Base-by-base conservation (phyloP, 2,113 vertebrate genomes). In the Papio anubis region DNA sequence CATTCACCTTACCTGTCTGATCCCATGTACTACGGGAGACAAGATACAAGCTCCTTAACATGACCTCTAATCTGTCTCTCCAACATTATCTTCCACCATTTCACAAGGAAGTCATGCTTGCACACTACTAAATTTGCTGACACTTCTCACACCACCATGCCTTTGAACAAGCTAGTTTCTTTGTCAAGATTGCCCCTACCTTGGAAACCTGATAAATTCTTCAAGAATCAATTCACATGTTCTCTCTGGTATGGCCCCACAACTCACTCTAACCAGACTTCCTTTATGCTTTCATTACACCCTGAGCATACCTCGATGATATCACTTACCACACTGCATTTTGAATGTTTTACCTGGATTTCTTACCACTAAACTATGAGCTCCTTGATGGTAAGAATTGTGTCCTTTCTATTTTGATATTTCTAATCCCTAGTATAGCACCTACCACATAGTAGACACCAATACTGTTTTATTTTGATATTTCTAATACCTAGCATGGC, bases 121-220 rank as follows among this genome's bases (percentile, higher is more conserved):
- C 16, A 85, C 57, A 82, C 18, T 59, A 93, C 57, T 93, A 84
- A 95, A 90, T 87, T 96, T 55, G 30, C 72, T 79, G 52, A 76
- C 10, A 38, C 9, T 48, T 94, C 38, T 80, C 11, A 45, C 3
- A 80, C 8, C 40, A 72, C 23, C 20, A 52, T 18, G 32, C 18
- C 72, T 96, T 96, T 72, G 30, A 11, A 76, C 45, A 96, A 73
- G 43, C 38, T 75, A 59, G 6, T 90, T 97, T 91, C 80, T 95
- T 95, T 68, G 30, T 6, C 32, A 90, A 38, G 35, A 93, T 82
- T 96, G 10, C 8, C 38, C 13, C n/a, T 18, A 25, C 20, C 66
- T 93, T 43, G 30, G n/a, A 96, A 91, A 83, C 18, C 50, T 79
- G 43, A 82, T 82, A 89, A 89, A 66, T 95, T 95, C 25, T 96